Percentiles rank a stretch among this genome's conserved stretches.
These are phyloP conservation scores for Diaperis boleti DNA, from an alignment of 2,888 invertebrate species.

Conservation along the genomic window DNA sequence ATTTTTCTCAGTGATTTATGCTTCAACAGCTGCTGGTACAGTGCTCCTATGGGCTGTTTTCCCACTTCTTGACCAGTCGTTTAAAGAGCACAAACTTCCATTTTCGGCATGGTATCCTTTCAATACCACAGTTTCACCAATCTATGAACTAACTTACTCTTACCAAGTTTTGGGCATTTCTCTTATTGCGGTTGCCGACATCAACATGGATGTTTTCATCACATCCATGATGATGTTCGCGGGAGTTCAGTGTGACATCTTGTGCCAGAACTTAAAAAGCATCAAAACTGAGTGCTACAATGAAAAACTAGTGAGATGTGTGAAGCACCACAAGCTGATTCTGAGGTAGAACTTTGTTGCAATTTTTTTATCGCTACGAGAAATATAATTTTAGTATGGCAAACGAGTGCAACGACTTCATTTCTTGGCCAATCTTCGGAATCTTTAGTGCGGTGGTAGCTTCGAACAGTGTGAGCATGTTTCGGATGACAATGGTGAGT, in stretches of 20 bases:
- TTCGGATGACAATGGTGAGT: not conserved
- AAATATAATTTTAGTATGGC: constrained; percentile 2
- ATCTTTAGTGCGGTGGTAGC: not conserved
- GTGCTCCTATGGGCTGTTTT: not conserved
- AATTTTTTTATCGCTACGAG: not conserved
- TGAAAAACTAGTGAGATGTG: not conserved
- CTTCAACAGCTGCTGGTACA: not conserved
- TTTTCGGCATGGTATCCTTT: constrained; percentile 13
- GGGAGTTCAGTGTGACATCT: constrained; percentile 3
- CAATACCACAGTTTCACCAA: not conserved
- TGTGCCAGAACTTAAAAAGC: not conserved
- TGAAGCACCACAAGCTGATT: constrained; percentile 1
- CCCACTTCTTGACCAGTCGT: not conserved
- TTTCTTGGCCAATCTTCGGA: not conserved
- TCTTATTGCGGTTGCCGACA: not conserved
- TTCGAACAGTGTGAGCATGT: not conserved
- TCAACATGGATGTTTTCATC: not conserved
- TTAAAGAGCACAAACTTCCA: constrained; percentile 1
- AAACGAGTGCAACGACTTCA: not conserved
- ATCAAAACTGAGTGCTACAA: not conserved
- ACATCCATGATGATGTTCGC: not conserved
- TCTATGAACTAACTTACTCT: constrained; percentile 6
- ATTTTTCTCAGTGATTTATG: not conserved
- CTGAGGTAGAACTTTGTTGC: not conserved
- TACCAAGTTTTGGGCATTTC: constrained; percentile 2